Conservation (phyloP, 2,888 invertebrate species). For the Drosophila phalerata region DNA sequence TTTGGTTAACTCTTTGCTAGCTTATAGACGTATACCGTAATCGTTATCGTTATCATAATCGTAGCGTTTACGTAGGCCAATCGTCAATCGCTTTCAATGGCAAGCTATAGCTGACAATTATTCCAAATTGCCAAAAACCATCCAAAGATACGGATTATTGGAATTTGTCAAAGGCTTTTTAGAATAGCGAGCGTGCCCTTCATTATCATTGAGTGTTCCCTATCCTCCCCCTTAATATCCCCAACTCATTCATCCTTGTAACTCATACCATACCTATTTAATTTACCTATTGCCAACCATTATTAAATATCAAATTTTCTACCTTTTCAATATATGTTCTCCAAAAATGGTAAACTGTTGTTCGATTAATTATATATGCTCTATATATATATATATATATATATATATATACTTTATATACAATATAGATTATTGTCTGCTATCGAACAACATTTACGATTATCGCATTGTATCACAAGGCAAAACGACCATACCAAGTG, state of each 20-base stretch:
- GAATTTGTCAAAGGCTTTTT: constrained; percentile 58
- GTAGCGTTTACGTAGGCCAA: constrained; percentile 74
- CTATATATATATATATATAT: constrained; percentile 13
- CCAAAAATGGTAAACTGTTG: constrained; percentile 48
- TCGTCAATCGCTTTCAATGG: constrained; percentile 58
- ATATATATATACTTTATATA: constrained; percentile 2
- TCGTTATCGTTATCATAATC: constrained; percentile 50
- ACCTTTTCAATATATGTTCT: constrained; percentile 77
- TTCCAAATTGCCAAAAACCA: constrained; percentile 65
- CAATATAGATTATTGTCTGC: constrained; percentile 89
- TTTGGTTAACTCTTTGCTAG: constrained; percentile 66
- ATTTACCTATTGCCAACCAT: constrained; percentile 18
- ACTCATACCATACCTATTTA: constrained; percentile 41
- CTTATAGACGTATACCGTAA: constrained; percentile 53
- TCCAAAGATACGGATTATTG: constrained; percentile 72
- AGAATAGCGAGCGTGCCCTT: constrained; percentile 19
- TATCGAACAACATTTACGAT: constrained; percentile 92
- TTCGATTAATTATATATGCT: constrained; percentile 13
- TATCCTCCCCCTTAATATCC: not conserved
- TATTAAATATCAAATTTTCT: constrained; percentile 77
- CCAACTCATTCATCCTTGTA: constrained; percentile 18
- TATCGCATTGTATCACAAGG: constrained; percentile 97
- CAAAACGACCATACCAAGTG: constrained; percentile 95
- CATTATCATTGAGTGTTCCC: constrained; percentile 4
- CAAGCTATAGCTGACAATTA: constrained; percentile 64